These are phyloP conservation scores for Bubalus kerabau DNA, from an alignment of 2,113 vertebrate species.

Conservation along the genomic window DNA sequence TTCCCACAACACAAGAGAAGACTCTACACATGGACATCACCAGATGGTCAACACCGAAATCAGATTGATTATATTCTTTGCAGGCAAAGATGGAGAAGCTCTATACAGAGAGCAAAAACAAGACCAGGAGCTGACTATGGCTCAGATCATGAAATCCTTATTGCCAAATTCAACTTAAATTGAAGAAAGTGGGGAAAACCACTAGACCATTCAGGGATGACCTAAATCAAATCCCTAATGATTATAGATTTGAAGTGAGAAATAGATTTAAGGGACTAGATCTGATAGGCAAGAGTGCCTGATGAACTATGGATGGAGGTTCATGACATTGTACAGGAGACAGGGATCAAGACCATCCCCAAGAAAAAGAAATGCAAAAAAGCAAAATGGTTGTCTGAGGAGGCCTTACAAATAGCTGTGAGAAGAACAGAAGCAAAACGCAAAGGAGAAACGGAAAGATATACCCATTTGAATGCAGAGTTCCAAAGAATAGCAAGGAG, in stretches of 20 bases:
- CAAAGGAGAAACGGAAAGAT: neutral
- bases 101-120: neutral
- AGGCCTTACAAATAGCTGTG: no score
- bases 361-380: neutral
- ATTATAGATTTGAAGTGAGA: neutral
- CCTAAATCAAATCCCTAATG: neutral
- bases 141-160: neutral
- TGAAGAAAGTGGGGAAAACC: neutral
- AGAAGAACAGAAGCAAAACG: neutral
- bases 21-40: neutral
- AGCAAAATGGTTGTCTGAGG: neutral
- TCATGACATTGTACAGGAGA: neutral
- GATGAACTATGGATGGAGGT: neutral
- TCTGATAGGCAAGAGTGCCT: neutral
- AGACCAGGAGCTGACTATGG: neutral
- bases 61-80: neutral
- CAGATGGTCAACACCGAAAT: neutral
- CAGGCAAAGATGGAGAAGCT: neutral
- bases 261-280: neutral
- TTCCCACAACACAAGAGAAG: neutral
- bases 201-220: neutral
- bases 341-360: neutral
- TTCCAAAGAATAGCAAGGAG: neutral
- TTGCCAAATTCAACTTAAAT: neutral
- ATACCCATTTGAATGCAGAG: neutral